Base-by-base conservation (phyloP, 1,140 invertebrate species). In the Atta cephalotes region DNA sequence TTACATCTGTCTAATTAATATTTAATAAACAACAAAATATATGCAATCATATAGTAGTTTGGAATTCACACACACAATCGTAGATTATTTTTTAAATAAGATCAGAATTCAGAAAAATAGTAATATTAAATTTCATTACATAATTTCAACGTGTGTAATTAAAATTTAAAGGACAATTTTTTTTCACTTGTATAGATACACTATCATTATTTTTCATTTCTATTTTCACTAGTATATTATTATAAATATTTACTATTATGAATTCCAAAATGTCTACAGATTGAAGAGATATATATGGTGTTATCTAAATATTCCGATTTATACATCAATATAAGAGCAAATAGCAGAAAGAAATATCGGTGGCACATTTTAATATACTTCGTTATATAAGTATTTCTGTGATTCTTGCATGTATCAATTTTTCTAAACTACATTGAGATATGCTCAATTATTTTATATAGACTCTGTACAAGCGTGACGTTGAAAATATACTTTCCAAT, bases 381-480 rank as follows among this genome's bases (percentile, higher is more conserved):
- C 16, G 70, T 81, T 81, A 71, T 45, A 80, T 31, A 56, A 70
- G 39, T 80, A 74, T 84, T 76, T 84, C 25, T 81, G 80, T 82
- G 80, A 81, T 70, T 81, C 49, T 65, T 76, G 80, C 80, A 84
- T 76, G 39, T 84, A 76, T 84, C 56, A 35, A 84, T 84, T 84
- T 84, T 63, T 84, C 39, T 63, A 63, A 84, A 84, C 39, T 84
- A 74, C 70, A 84, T 74, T 35, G 80, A 84, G 70, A 74, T 62
- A 84, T 74, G 80, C 70, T 74, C 80, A 84, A 84, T 84, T 84
- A 84, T 63, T 84, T 84, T 63, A 51, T 28, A 84, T 74, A 60
- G 25, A 84, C 39, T 66, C 65, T 84, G 70, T 82, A 82, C 70
- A 74, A 84, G 70, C 39, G 80, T 74, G 49, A 74, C 39, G 12